phyloP scores from a whole-genome alignment of 2,888 invertebrate genomes.

The Nomada ruficornis region DNA sequence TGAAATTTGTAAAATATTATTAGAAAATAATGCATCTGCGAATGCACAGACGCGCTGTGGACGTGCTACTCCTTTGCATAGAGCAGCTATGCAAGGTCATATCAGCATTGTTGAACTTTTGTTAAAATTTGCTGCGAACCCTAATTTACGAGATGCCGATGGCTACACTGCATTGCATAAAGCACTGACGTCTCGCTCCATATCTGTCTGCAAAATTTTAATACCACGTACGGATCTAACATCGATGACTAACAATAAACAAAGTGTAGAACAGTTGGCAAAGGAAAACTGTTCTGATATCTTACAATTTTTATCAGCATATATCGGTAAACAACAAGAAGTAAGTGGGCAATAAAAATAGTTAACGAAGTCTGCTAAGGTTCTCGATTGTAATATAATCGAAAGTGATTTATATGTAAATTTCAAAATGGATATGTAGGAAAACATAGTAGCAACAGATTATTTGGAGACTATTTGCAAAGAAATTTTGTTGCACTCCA shows the following conservation, averaged over 20 bases:
- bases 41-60: slow-evolving; percentile 92
- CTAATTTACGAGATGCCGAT: slow-evolving; percentile 89
- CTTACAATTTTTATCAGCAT: slow-evolving; percentile 39
- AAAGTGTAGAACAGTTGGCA: slow-evolving; percentile 91
- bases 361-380: neutral
- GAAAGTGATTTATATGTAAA: neutral
- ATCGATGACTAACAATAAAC: slow-evolving; percentile 90
- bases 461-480: neutral
- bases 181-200: slow-evolving; percentile 85
- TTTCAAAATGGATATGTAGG: neutral
- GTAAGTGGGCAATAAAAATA: neutral
- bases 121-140: slow-evolving; percentile 87
- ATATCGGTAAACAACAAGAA: neutral
- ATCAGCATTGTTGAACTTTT: slow-evolving; percentile 88
- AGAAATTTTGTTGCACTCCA: neutral
- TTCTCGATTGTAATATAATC: neutral
- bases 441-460: neutral
- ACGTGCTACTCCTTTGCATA: slow-evolving; percentile 91
- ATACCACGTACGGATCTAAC: slow-evolving; percentile 87
- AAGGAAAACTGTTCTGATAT: slow-evolving; percentile 82
- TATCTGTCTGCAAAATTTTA: slow-evolving; percentile 88
- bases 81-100: slow-evolving; percentile 91
- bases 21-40: slow-evolving; percentile 89
- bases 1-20: slow-evolving; percentile 88
- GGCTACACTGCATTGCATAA: slow-evolving; percentile 93